phyloP scores from a whole-genome alignment of 2,113 vertebrate species.

The Gracilinanus agilis region DNA sequence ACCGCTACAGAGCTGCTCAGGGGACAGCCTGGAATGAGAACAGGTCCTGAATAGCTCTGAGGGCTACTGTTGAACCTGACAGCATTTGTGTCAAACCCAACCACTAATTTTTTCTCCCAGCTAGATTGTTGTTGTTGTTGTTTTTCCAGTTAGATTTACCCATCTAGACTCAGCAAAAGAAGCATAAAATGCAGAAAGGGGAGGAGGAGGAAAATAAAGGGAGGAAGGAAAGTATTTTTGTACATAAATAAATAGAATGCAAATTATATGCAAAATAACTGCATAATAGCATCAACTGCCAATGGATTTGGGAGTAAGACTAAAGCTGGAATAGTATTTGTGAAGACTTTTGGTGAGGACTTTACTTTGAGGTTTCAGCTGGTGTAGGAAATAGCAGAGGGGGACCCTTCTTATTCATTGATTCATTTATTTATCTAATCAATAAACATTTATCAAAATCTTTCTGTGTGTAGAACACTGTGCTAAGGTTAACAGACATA shows the following conservation, averaged over 20 bases:
- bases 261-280: neutral
- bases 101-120: neutral
- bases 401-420: neutral
- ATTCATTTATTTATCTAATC: neutral
- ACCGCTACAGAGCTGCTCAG: constrained; percentile 81
- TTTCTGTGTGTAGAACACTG: neutral
- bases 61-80: constrained; percentile 33
- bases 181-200: neutral
- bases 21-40: constrained; percentile 63
- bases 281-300: neutral
- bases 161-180: neutral
- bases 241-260: no score
- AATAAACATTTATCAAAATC: neutral
- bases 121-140: neutral
- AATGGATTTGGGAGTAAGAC: neutral
- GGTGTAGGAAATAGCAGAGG: neutral
- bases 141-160: neutral
- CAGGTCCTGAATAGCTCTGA: neutral
- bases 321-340: neutral
- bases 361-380: neutral
- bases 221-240: neutral
- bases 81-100: constrained; percentile 29
- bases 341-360: neutral
- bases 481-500: neutral
- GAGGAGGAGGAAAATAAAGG: neutral